These are phyloP conservation scores for Diarsia rubi DNA, from an alignment of 2,888 invertebrate genomes.

Conservation along the genomic window DNA sequence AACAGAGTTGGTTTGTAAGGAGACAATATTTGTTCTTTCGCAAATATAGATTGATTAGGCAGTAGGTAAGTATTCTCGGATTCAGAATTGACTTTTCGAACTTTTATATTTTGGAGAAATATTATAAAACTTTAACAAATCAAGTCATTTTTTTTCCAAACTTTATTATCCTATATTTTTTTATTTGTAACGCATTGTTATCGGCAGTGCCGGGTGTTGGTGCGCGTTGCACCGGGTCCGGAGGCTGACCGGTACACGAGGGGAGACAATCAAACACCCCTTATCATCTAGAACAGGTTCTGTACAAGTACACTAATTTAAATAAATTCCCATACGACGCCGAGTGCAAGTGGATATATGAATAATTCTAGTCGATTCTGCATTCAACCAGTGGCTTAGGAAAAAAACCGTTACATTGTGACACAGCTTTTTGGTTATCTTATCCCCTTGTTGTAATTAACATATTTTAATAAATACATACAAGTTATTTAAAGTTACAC, in stretches of 20 bases:
- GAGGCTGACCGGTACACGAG: constrained; percentile 68
- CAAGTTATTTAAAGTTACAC: not conserved
- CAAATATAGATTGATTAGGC: constrained; percentile 49
- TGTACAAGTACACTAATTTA: constrained; percentile 84
- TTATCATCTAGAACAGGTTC: constrained; percentile 80
- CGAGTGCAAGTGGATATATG: constrained; percentile 69
- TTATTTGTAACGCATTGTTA: constrained; percentile 12
- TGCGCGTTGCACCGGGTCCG: constrained; percentile 53
- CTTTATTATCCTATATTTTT: not conserved
- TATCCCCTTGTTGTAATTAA: constrained; percentile 62
- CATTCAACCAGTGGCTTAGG: constrained; percentile 63
- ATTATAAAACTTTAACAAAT: not conserved
- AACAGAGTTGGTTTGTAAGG: constrained; percentile 42
- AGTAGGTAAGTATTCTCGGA: constrained; percentile 25
- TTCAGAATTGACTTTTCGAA: constrained; percentile 48
- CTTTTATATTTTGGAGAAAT: constrained; percentile 46
- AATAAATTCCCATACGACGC: constrained; percentile 81
- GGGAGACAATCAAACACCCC: constrained; percentile 72
- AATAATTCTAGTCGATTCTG: constrained; percentile 64
- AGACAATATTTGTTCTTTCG: constrained; percentile 51
- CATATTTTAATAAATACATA: constrained; percentile 47
- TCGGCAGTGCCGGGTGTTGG: constrained; percentile 53
- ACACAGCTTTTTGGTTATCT: constrained; percentile 58
- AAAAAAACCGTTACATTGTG: constrained; percentile 68
- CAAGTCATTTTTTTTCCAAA: not conserved